Evolutionary conservation across 2,888 invertebrate genomes (phyloP).

Genomic region (Siphlonurus alternatus): DNA sequence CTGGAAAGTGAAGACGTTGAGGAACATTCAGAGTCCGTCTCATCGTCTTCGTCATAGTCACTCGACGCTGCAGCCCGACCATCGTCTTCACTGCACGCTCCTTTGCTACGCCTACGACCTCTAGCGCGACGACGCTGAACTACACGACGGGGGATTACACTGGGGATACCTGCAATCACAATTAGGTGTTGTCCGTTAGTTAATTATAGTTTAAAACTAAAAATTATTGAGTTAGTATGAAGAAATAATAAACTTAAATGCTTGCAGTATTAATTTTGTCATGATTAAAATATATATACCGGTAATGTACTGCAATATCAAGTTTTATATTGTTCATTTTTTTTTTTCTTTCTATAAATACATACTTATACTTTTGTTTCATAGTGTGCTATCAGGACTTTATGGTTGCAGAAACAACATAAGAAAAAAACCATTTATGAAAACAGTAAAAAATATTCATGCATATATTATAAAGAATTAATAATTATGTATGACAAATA

Average conservation of each 20-base stretch:
- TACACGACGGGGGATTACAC: conserved; percentile 12
- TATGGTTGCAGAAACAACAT: too few species aligned
- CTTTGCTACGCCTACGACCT: neutral
- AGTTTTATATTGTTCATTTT: too few species aligned
- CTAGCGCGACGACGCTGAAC: conserved; percentile 19
- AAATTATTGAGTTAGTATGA: too few species aligned
- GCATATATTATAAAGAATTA: too few species aligned
- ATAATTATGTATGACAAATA: too few species aligned
- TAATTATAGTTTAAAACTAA: conserved; percentile 2
- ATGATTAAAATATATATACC: too few species aligned
- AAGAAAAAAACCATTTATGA: too few species aligned
- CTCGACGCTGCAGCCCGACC: conserved; percentile 32
- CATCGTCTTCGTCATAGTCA: conserved; percentile 34
- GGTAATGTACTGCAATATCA: too few species aligned
- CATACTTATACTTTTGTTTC: too few species aligned
- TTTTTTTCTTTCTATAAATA: too few species aligned
- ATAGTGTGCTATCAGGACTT: too few species aligned
- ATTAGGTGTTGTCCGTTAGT: conserved; percentile 6
- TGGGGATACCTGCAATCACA: conserved; percentile 28
- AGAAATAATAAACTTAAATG: conserved; percentile 2
- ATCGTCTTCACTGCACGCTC: conserved; percentile 28
- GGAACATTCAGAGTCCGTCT: conserved; percentile 40
- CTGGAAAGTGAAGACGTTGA: conserved; percentile 31
- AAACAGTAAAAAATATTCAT: too few species aligned
- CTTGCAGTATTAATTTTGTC: neutral